These are phyloP conservation scores for Phataginus tetradactyla DNA, from an alignment of 2,797 vertebrate genomes.

Conservation along the genomic window DNA sequence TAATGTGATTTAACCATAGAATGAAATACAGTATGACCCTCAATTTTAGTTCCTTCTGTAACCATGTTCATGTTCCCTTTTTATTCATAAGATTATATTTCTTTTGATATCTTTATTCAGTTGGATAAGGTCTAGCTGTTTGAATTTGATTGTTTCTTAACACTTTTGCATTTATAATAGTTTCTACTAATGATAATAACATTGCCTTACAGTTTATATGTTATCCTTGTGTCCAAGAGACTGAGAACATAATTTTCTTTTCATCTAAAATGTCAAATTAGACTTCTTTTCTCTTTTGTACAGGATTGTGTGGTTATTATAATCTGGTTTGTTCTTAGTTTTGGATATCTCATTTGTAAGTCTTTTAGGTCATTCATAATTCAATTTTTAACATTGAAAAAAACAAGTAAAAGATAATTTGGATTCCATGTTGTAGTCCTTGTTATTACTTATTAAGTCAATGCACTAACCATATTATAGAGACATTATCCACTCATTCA, in stretches of 20 bases:
- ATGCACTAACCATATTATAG: not conserved
- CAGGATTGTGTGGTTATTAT: not conserved
- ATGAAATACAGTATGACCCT: not conserved
- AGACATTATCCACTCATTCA: not conserved
- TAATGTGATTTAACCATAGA: not conserved
- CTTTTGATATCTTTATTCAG: not conserved
- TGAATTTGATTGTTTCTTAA: not conserved
- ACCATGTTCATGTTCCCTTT: not conserved
- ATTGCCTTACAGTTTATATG: not conserved
- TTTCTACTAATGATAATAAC: not conserved
- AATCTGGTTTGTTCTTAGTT: not conserved
- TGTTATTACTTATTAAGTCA: not conserved
- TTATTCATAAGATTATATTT: not conserved
- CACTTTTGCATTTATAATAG: not conserved
- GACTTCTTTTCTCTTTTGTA: not conserved
- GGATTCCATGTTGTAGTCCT: not conserved
- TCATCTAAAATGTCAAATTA: not conserved
- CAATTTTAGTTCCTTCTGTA: not conserved
- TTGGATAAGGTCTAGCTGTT: not conserved
- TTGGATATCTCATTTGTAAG: not conserved
- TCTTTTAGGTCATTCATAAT: not conserved
- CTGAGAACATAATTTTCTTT: not conserved
- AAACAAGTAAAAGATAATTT: not conserved
- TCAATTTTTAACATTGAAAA: not conserved
- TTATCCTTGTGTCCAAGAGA: not conserved